These are phyloP conservation scores for Burhinus oedicnemus DNA, from an alignment of 2,113 vertebrate species.

Conservation along the genomic window DNA sequence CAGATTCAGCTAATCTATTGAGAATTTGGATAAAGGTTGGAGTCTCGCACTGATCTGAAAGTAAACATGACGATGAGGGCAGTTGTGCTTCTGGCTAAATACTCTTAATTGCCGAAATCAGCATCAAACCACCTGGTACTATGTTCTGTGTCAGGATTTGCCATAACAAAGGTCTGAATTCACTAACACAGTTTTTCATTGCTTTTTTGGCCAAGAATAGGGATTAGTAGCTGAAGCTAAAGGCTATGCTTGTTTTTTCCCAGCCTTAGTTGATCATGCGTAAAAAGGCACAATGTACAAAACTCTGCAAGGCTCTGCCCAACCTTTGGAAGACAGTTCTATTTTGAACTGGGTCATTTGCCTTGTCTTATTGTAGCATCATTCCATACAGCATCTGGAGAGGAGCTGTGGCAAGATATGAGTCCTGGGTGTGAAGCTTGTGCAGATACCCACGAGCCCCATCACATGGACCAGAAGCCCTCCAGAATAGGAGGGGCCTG, in stretches of 20 bases:
- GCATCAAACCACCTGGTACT: not conserved
- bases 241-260: not conserved
- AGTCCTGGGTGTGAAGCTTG: not conserved
- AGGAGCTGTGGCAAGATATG: not conserved
- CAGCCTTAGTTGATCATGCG: not conserved
- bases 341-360: not conserved
- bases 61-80: not conserved
- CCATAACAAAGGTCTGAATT: not conserved
- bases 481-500: not conserved
- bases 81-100: not conserved
- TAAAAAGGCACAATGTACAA: not conserved
- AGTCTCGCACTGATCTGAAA: not conserved
- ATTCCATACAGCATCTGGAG: not conserved
- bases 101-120: not conserved
- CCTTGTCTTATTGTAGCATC: not conserved
- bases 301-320: not conserved
- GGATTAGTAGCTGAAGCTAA: not conserved
- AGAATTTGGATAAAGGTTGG: not conserved
- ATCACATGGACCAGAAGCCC: not conserved
- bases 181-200: not conserved
- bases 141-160: not conserved
- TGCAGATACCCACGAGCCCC: not conserved
- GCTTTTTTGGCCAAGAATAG: not conserved
- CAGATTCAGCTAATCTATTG: not conserved
- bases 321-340: not conserved